Evolutionary conservation across 1,140 invertebrate genomes (phyloP).

Genomic region (Oreohelix idahoensis): DNA sequence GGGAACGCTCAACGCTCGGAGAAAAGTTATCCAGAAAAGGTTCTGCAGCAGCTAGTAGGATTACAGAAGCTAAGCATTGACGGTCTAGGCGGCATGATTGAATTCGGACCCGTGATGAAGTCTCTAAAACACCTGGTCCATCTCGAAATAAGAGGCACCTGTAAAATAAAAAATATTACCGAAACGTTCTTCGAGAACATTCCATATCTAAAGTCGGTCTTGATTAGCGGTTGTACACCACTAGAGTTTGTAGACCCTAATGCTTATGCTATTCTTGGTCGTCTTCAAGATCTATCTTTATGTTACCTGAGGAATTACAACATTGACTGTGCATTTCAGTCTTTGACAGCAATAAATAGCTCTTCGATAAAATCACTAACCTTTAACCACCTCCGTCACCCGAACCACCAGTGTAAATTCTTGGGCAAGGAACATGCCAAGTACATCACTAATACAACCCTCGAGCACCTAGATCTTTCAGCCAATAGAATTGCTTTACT

Average conservation of each 20-base stretch:
- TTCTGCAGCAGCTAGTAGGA: neutral
- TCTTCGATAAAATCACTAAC: neutral
- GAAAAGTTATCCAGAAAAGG: neutral
- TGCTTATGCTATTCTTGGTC: neutral
- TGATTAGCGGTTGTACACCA: neutral
- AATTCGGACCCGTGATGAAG: neutral
- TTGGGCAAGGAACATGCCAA: neutral
- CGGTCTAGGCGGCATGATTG: neutral
- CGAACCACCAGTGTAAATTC: neutral
- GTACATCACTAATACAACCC: neutral
- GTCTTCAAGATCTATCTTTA: neutral
- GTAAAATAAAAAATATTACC: neutral
- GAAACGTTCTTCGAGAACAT: slow-evolving; percentile 4
- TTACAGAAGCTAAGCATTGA: neutral
- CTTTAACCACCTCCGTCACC: neutral
- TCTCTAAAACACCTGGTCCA: neutral
- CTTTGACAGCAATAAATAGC: neutral
- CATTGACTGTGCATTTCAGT: neutral
- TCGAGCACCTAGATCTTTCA: neutral
- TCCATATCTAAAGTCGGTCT: neutral
- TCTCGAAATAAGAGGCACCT: neutral
- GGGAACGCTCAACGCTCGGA: neutral
- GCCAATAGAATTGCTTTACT: neutral
- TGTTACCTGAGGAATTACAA: neutral
- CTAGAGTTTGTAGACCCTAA: neutral